Conservation (phyloP, 2,888 invertebrate species). For the Diabrotica balteata region DNA sequence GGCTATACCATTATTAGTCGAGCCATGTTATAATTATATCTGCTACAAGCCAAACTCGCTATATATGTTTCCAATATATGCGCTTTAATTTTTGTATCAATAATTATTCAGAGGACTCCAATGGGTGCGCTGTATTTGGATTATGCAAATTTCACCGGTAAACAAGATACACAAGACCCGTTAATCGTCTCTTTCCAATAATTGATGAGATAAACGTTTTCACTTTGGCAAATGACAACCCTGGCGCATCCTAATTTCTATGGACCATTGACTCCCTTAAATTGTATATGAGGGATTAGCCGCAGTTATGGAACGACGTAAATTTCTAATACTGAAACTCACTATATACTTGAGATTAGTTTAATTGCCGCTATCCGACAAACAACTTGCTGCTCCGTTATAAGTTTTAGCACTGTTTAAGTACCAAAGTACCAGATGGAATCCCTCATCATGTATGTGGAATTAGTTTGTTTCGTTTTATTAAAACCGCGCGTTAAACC, state of each 20-base stretch:
- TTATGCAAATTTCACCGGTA: too few relatives aligned
- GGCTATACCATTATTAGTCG: too few relatives aligned
- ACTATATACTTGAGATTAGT: constrained; percentile 52
- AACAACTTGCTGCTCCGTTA: constrained; percentile 45
- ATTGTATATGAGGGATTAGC: constrained; percentile 53
- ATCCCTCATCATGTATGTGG: constrained; percentile 46
- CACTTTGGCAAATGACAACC: constrained; percentile 16
- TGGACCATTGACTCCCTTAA: constrained; percentile 54
- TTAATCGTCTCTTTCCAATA: constrained; percentile 1
- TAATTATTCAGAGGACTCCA: too few relatives aligned
- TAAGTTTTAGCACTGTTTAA: constrained; percentile 43
- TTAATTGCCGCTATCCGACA: constrained; percentile 49
- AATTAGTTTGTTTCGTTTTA: constrained; percentile 46
- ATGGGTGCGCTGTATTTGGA: too few relatives aligned
- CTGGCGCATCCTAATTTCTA: constrained; percentile 47
- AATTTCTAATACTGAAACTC: constrained; percentile 47
- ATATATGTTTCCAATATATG: too few relatives aligned
- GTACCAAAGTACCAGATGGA: constrained; percentile 36
- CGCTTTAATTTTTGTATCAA: too few relatives aligned
- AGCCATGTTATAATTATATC: too few relatives aligned
- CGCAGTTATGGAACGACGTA: constrained; percentile 50
- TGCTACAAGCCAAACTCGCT: too few relatives aligned
- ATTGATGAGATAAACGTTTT: constrained; percentile 12
- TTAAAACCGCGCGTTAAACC: constrained; percentile 39
- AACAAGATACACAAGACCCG: background rate